A percentile compares a stretch with the other conserved stretches of the same genome.
Evolutionary conservation across 2,888 invertebrate species (phyloP).

Genomic region (Agrochola lota): DNA sequence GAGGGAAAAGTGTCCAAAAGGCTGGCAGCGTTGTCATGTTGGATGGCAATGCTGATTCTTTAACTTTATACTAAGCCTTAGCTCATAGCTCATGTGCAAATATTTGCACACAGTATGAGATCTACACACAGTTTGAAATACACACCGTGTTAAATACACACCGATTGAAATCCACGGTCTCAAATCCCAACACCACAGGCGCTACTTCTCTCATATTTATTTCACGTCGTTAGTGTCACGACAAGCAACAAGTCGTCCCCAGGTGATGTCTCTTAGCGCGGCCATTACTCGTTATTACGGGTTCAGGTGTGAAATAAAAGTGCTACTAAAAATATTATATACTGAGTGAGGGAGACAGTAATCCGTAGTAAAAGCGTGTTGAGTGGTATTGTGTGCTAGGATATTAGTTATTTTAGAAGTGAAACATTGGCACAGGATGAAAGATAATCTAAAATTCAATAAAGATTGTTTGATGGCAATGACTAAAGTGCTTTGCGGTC

Average conservation of each 20-base stretch:
- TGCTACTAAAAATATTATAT: slow-evolving; percentile 39
- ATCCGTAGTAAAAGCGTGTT: slow-evolving; percentile 30
- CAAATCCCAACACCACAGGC: background rate
- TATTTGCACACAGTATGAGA: background rate
- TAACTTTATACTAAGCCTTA: background rate
- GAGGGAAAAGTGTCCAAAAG: no score
- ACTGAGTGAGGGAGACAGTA: slow-evolving; percentile 23
- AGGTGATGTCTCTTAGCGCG: slow-evolving; percentile 28
- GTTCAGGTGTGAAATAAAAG: slow-evolving; percentile 55
- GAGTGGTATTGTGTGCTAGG: slow-evolving; percentile 18
- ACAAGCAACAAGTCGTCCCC: slow-evolving; percentile 47
- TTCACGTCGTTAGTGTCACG: background rate
- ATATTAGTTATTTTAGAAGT: background rate
- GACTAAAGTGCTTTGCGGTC: no score
- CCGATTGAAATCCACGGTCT: background rate
- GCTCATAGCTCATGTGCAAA: background rate
- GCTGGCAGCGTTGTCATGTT: no score
- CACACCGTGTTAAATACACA: background rate
- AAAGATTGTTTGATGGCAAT: no score
- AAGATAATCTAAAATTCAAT: no score
- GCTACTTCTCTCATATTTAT: slow-evolving; percentile 1
- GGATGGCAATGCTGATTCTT: no score
- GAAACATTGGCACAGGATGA: no score
- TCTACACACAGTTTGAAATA: background rate
- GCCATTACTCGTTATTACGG: slow-evolving; percentile 39